Conservation (phyloP, 2,113 vertebrate genomes). For the Nothoprocta pentlandii region DNA sequence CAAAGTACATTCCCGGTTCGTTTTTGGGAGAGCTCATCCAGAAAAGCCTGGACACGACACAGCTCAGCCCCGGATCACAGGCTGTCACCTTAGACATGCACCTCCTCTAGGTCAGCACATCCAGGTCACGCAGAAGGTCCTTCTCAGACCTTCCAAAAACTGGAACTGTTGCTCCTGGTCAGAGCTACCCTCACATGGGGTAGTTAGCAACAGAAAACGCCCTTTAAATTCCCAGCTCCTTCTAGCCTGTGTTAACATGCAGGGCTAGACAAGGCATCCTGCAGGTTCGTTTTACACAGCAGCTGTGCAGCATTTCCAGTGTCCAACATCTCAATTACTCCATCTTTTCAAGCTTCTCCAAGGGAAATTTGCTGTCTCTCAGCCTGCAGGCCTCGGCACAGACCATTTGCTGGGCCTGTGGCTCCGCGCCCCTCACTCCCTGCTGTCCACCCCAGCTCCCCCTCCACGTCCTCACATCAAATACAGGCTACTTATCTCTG, state of each 20-base stretch:
- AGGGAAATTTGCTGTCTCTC: not conserved
- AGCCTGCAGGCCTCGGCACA: not conserved
- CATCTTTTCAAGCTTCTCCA: not conserved
- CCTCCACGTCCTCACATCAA: not conserved
- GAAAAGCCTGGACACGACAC: not conserved
- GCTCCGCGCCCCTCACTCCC: not conserved
- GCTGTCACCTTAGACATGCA: not conserved
- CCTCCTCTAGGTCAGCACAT: not conserved
- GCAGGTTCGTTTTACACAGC: accelerated
- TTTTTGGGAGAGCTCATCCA: not conserved
- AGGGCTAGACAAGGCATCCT: not conserved
- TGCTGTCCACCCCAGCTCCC: not conserved
- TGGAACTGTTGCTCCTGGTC: not conserved
- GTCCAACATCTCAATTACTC: not conserved
- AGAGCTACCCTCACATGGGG: not conserved
- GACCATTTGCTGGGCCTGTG: not conserved
- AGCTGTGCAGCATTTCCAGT: accelerated
- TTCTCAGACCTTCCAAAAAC: not conserved
- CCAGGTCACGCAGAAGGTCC: not conserved
- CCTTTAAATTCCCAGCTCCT: not conserved
- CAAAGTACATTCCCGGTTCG: not conserved
- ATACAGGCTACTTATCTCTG: not conserved
- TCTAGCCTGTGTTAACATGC: not conserved
- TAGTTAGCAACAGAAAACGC: not conserved
- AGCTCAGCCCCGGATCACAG: not conserved